Evolutionary conservation across 1,140 invertebrate genomes (phyloP).

Genomic region (Mycetomoellerius zeteki): DNA sequence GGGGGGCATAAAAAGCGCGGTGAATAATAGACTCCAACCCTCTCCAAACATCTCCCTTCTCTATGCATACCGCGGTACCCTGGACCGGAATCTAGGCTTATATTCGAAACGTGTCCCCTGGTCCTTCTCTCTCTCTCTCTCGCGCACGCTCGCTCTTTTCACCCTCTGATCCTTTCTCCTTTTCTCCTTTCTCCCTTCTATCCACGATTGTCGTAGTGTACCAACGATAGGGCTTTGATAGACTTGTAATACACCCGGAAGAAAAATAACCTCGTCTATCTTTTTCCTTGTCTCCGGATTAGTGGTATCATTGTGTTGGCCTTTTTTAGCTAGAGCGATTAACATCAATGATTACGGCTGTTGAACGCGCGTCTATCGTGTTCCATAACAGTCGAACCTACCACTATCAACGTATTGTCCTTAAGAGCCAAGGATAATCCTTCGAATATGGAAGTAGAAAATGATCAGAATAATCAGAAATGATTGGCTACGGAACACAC

Average conservation of each 20-base stretch:
- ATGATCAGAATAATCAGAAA: background rate
- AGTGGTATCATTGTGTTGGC: constrained; percentile 29
- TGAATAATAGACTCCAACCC: constrained; percentile 86
- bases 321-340: constrained; percentile 28
- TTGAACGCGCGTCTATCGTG: background rate
- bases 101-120: constrained; percentile 70
- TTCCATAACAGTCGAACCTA: background rate
- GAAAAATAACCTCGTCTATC: constrained; percentile 63
- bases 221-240: constrained; percentile 71
- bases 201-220: constrained; percentile 52
- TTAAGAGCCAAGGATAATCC: background rate
- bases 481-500: background rate
- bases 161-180: background rate
- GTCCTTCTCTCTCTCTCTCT: constrained; percentile 15
- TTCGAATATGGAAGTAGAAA: background rate
- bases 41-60: constrained; percentile 84
- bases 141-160: background rate
- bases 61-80: constrained; percentile 79
- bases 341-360: constrained; percentile 29
- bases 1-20: constrained; percentile 84
- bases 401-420: background rate
- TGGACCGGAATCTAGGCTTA: constrained; percentile 79
- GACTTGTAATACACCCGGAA: constrained; percentile 74
- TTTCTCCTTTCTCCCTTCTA: background rate
- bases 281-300: constrained; percentile 35